Conservation (phyloP, 2,113 vertebrate genomes). For the Catharus bicknelli region DNA sequence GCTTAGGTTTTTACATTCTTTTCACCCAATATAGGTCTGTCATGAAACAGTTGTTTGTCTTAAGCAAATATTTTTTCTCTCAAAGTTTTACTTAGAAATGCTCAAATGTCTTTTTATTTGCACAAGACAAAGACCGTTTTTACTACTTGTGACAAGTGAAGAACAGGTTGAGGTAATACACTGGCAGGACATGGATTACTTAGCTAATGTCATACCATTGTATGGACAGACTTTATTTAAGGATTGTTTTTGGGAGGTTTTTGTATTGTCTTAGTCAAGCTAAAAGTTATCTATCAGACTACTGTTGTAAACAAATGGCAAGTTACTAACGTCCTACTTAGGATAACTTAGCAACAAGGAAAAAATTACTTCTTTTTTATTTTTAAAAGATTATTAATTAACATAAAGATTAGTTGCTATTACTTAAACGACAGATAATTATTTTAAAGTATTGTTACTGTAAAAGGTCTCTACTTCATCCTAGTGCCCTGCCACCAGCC, state of each 20-base stretch:
- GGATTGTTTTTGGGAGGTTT: background rate
- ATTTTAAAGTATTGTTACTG: background rate
- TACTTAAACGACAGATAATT: background rate
- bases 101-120: constrained; percentile 51
- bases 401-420: background rate
- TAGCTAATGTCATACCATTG: background rate
- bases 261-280: background rate
- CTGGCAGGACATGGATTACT: constrained; percentile 9
- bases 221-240: background rate
- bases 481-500: background rate
- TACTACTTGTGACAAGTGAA: constrained; percentile 1
- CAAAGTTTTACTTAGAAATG: constrained; percentile 24
- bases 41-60: constrained; percentile 55
- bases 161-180: background rate
- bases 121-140: constrained; percentile 36
- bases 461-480: background rate
- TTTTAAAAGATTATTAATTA: background rate
- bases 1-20: constrained; percentile 53
- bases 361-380: background rate
- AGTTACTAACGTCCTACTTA: background rate
- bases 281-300: background rate
- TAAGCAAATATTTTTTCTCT: constrained; percentile 55
- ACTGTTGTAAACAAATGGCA: background rate
- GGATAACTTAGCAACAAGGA: background rate
- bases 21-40: constrained; percentile 6